Conservation (phyloP, 2,797 vertebrate species). For the Acipenser oxyrinchus region DNA sequence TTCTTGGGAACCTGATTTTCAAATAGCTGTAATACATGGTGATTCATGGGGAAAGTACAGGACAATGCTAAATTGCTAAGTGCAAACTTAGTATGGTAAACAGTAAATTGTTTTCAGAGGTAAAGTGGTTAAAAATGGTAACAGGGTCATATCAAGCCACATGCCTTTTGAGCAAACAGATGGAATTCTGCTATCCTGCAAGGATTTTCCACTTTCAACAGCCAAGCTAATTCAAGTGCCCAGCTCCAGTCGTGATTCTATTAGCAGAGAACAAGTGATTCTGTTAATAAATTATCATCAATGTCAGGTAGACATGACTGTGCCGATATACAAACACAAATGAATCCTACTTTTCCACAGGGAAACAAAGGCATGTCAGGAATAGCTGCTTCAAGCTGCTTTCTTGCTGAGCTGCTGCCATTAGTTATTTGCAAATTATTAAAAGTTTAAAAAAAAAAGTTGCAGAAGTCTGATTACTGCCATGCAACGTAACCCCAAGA, state of each 20-base stretch:
- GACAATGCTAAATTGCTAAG: too few species aligned
- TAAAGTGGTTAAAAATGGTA: too few species aligned
- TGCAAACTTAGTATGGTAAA: too few species aligned
- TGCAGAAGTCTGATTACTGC: neutral
- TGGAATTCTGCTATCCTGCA: slow-evolving; percentile 52
- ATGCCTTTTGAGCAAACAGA: slow-evolving; percentile 45
- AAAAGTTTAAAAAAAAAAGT: neutral
- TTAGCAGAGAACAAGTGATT: slow-evolving; percentile 51
- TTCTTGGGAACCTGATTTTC: too few species aligned
- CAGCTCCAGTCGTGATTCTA: slow-evolving; percentile 53
- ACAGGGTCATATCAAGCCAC: too few species aligned
- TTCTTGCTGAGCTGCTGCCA: slow-evolving; percentile 36
- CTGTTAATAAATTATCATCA: slow-evolving; percentile 45
- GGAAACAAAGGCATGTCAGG: neutral
- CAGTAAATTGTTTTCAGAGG: too few species aligned
- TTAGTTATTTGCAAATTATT: neutral
- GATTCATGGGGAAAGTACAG: too few species aligned
- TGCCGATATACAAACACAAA: neutral
- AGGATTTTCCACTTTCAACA: slow-evolving; percentile 59
- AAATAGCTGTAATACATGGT: too few species aligned
- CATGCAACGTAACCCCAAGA: slow-evolving; percentile 2
- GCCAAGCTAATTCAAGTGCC: slow-evolving; percentile 65
- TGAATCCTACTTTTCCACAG: neutral
- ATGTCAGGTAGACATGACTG: neutral
- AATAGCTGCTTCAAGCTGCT: neutral